Evolutionary conservation across 2,888 invertebrate genomes (phyloP).

Genomic region (Conops quadrifasciatus): DNA sequence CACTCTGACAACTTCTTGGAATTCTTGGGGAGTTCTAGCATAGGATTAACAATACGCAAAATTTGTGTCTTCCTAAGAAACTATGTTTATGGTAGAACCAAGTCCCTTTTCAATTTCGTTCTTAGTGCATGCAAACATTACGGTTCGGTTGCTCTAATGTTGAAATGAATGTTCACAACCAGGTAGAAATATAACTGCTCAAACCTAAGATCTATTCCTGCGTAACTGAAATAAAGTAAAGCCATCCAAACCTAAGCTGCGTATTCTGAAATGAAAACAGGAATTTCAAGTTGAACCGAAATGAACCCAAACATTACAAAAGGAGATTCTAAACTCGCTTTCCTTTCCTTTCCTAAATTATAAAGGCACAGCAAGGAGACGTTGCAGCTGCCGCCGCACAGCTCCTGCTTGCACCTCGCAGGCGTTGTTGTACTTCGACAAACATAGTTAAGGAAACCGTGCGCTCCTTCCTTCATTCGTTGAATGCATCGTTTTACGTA

Average conservation of each 20-base stretch:
- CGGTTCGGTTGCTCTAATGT: too few species aligned
- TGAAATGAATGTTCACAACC: too few species aligned
- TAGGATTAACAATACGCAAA: too few species aligned
- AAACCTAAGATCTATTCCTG: too few species aligned
- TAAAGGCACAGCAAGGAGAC: neutral
- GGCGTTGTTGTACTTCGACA: neutral
- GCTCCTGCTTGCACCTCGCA: neutral
- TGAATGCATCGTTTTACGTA: neutral
- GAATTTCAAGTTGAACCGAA: neutral
- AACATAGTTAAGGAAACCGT: neutral
- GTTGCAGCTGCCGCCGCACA: constrained; percentile 4
- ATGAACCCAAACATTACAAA: neutral
- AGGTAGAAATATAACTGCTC: too few species aligned
- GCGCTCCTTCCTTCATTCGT: neutral
- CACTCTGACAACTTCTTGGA: too few species aligned
- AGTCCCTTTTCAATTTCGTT: too few species aligned
- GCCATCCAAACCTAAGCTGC: neutral
- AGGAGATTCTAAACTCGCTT: neutral
- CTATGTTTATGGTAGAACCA: too few species aligned
- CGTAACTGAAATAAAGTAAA: neutral
- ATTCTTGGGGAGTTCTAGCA: too few species aligned
- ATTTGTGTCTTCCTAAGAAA: too few species aligned
- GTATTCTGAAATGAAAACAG: neutral
- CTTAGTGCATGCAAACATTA: too few species aligned
- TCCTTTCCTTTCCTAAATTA: neutral